Base-by-base conservation (phyloP, 2,113 vertebrate species). In the Zosterops japonicus region DNA sequence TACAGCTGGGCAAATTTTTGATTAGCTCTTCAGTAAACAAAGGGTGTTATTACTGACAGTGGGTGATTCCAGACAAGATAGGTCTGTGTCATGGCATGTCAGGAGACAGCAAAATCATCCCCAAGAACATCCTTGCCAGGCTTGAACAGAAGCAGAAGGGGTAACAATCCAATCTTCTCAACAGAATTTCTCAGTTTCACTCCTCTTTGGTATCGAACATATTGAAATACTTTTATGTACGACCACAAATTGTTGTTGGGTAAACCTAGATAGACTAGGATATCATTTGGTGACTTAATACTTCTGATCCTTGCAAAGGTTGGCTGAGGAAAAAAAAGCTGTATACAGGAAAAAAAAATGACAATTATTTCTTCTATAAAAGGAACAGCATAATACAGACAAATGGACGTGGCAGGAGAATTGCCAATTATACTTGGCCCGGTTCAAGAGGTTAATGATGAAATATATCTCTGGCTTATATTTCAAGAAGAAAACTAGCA, bases 361-460 rank as follows among this genome's bases (percentile, higher is more conserved):
- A 75, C 90, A 94, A 91, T 97, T 96, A 93, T 74, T 95, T 96
- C 75, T 94, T 36, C 79, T 96, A 46, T 81, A 88, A 94, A 92
- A 93, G 71, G 68, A 95, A 53, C 22, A 7, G 64, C 68, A 71
- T 94, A 95, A 96, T 77, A 67, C 76, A 95, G 91, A 97, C 80
- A 96, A 95, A 94, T 90, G 31, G 85, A 93, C 1, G 0, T 77
- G 90, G 90, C 82, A 86, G 68, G 83, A 91, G 88, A 86, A 93
- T 96, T 92, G 93, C 94, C 92, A 95, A 95, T 95, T 95, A 94
- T 80, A 81, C 68, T 92, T 88, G 84, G 85, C 64, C 92, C 0
- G 3, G 87, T 91, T 96, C 94, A 90, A 89, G 85, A 97, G 87
- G 95, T 94, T 96, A 97, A 95, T 80, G 79, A 94, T 90, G 56